These are phyloP conservation scores for Garra rufa DNA, from an alignment of 2,113 vertebrate species.

Conservation along the genomic window DNA sequence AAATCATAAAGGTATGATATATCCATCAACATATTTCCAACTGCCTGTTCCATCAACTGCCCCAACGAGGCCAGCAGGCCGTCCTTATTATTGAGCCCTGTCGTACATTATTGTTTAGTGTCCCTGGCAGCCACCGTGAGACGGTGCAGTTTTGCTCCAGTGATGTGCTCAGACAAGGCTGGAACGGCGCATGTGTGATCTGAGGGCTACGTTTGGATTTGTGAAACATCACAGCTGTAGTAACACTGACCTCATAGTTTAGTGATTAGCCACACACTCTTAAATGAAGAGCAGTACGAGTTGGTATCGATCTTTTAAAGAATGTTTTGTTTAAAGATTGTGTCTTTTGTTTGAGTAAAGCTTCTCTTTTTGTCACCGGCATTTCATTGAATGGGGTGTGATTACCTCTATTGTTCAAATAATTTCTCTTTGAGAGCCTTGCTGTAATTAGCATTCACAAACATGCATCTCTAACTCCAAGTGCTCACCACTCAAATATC, in stretches of 20 bases:
- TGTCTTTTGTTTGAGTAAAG: slow-evolving; percentile 21
- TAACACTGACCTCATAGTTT: slow-evolving; percentile 4
- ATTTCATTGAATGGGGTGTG: slow-evolving; percentile 26
- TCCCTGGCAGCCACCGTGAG: neutral
- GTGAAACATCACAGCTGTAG: neutral
- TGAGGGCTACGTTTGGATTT: neutral
- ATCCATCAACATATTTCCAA: neutral
- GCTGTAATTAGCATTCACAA: slow-evolving; percentile 31
- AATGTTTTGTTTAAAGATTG: slow-evolving; percentile 18
- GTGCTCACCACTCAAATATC: neutral
- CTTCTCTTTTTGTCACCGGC: slow-evolving; percentile 2
- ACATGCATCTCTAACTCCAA: slow-evolving; percentile 7
- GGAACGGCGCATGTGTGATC: neutral
- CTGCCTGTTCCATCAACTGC: neutral
- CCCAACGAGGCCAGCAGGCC: neutral
- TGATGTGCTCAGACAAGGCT: neutral
- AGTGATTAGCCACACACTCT: neutral
- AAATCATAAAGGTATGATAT: neutral
- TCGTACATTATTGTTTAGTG: neutral
- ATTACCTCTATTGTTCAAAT: slow-evolving; percentile 6
- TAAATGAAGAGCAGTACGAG: neutral
- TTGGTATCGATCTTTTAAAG: neutral
- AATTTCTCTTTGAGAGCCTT: neutral
- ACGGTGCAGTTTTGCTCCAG: neutral
- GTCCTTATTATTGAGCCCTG: neutral